Percentiles rank a stretch among this genome's conserved stretches.
Evolutionary conservation across 2,113 vertebrate species (phyloP).

Genomic region (Nycticorax nycticorax): DNA sequence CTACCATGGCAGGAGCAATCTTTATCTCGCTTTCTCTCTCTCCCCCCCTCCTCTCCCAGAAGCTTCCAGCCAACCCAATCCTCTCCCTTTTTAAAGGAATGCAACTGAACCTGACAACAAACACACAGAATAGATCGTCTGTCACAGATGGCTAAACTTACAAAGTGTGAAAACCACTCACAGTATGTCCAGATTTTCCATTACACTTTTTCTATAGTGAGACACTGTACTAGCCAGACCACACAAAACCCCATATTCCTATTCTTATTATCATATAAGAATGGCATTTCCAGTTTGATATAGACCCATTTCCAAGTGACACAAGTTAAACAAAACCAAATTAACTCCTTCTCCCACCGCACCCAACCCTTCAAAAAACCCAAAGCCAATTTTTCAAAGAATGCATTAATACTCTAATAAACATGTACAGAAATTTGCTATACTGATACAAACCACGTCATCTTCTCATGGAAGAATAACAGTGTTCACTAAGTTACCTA

Average conservation of each 20-base stretch:
- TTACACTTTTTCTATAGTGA: not conserved
- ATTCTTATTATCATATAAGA: not conserved
- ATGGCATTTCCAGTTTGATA: not conserved
- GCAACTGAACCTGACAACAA: conserved; percentile 16
- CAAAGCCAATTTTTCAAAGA: not conserved
- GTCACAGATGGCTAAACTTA: conserved; percentile 47
- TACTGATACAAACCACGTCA: not conserved
- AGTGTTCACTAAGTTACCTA: not conserved
- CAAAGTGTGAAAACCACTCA: conserved; percentile 47
- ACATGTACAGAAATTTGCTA: not conserved
- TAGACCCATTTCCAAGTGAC: not conserved
- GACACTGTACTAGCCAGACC: conserved; percentile 15
- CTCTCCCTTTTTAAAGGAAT: not conserved
- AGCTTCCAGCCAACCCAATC: not conserved
- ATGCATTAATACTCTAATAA: not conserved
- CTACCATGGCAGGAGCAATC: not conserved
- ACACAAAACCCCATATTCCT: not conserved
- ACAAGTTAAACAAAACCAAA: not conserved
- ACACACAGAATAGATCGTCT: conserved; percentile 20
- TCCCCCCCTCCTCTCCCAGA: not conserved
- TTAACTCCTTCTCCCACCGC: not conserved
- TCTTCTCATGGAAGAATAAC: not conserved
- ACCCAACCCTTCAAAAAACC: not conserved
- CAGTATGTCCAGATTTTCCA: conserved; percentile 49
- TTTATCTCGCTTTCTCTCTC: not conserved